A percentile compares a stretch with the other conserved stretches of the same genome.
These are phyloP conservation scores for Mirounga angustirostris DNA, from an alignment of 2,113 vertebrate species.

Conservation along the genomic window DNA sequence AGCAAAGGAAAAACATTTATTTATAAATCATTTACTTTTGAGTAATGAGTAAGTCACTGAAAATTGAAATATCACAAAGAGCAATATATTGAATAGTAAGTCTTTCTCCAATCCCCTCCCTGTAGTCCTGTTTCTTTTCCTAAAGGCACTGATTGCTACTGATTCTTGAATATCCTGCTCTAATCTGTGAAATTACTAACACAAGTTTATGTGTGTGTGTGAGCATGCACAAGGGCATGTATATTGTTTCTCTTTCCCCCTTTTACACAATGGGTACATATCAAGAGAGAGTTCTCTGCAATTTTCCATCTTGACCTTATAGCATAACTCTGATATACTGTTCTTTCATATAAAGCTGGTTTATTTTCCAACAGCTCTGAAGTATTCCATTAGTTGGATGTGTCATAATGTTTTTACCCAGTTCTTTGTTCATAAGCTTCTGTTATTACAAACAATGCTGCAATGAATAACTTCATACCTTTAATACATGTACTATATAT, in stretches of 20 bases:
- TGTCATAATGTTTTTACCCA: neutral
- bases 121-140: neutral
- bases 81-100: neutral
- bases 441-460: neutral
- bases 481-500: rapidly evolving
- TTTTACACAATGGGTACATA: neutral
- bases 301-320: neutral
- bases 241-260: too few species aligned
- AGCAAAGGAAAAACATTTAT: neutral
- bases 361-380: neutral
- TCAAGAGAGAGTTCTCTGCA: neutral
- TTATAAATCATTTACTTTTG: neutral
- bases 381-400: neutral
- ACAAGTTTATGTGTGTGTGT: neutral
- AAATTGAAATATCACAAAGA: neutral
- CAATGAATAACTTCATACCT: neutral
- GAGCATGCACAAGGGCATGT: rapidly evolving
- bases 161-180: neutral
- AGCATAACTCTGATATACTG: neutral
- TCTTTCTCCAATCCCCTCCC: neutral
- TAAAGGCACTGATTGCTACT: neutral
- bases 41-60: neutral
- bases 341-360: neutral
- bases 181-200: neutral
- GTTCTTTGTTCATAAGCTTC: neutral